These are phyloP conservation scores for Gobionotothen gibberifrons DNA, from an alignment of 2,797 vertebrate species.

Conservation along the genomic window DNA sequence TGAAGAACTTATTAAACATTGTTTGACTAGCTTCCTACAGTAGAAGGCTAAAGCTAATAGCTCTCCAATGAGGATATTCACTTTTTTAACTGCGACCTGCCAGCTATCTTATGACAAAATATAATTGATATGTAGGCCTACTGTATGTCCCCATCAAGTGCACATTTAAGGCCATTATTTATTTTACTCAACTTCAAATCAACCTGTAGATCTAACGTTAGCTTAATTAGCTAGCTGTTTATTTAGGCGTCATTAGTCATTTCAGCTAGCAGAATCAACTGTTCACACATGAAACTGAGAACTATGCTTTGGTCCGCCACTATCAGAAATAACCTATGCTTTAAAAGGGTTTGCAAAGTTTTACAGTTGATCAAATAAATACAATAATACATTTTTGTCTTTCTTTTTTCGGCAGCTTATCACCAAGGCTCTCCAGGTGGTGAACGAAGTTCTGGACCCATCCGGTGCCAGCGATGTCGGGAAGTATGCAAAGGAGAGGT, in stretches of 20 bases:
- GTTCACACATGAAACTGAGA: background rate
- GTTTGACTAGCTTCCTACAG: background rate
- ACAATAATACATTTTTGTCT: conserved; percentile 17
- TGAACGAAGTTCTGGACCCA: conserved; percentile 85
- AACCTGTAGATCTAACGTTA: background rate
- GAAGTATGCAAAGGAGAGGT: conserved; percentile 98
- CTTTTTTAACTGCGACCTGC: too few species aligned
- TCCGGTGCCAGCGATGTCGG: conserved; percentile 95
- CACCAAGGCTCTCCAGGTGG: conserved; percentile 86
- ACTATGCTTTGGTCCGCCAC: background rate
- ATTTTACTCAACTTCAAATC: too few species aligned
- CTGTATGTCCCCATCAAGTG: too few species aligned
- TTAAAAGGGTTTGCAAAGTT: background rate
- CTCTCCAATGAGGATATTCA: too few species aligned
- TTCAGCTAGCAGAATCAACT: background rate
- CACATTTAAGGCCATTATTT: too few species aligned
- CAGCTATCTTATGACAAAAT: too few species aligned
- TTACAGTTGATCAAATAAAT: background rate
- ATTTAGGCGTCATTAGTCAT: background rate
- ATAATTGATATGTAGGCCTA: too few species aligned
- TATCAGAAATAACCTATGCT: background rate
- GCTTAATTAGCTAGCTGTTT: background rate
- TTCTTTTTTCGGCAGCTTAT: conserved; percentile 83
- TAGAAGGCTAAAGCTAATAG: background rate
- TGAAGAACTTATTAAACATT: background rate